phyloP scores from a whole-genome alignment of 2,888 invertebrate species.

The Thecocarcelia acutangulata region DNA sequence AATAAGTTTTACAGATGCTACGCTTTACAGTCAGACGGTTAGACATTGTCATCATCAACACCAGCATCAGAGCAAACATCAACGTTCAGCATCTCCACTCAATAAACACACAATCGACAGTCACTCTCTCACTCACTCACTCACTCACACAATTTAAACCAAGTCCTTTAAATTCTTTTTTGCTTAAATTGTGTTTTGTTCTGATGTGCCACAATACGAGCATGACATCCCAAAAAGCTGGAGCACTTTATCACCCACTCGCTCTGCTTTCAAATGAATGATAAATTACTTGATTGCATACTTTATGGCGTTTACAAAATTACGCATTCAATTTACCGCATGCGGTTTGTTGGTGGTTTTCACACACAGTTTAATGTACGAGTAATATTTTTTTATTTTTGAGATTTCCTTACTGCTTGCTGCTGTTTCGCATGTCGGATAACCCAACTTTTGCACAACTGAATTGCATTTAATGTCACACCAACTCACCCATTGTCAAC shows the following conservation, averaged over 20 bases:
- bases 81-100: slow-evolving; percentile 50
- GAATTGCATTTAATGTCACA: slow-evolving; percentile 53
- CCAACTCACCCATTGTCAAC: slow-evolving; percentile 38
- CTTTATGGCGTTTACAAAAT: slow-evolving; percentile 70
- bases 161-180: slow-evolving; percentile 40
- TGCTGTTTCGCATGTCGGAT: slow-evolving; percentile 7
- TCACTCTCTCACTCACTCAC: slow-evolving; percentile 50
- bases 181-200: slow-evolving; percentile 68
- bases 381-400: no score
- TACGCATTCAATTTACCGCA: slow-evolving; percentile 69
- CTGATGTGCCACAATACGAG: slow-evolving; percentile 73
- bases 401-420: not conserved
- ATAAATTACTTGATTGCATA: slow-evolving; percentile 73
- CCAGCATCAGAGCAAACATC: not conserved
- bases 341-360: slow-evolving; percentile 49
- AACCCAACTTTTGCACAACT: slow-evolving; percentile 43
- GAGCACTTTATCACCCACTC: not conserved
- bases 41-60: slow-evolving; percentile 46
- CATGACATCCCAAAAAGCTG: slow-evolving; percentile 49
- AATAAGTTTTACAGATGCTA: slow-evolving; percentile 71
- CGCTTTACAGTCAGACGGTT: slow-evolving; percentile 65
- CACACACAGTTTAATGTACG: slow-evolving; percentile 23
- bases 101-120: slow-evolving; percentile 46
- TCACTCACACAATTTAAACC: slow-evolving; percentile 48
- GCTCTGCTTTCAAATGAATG: slow-evolving; percentile 17